Evolutionary conservation across 2,797 vertebrate genomes (phyloP), one percentile per base, ranked within the genome.

Genomic region (Coilia nasus): DNA sequence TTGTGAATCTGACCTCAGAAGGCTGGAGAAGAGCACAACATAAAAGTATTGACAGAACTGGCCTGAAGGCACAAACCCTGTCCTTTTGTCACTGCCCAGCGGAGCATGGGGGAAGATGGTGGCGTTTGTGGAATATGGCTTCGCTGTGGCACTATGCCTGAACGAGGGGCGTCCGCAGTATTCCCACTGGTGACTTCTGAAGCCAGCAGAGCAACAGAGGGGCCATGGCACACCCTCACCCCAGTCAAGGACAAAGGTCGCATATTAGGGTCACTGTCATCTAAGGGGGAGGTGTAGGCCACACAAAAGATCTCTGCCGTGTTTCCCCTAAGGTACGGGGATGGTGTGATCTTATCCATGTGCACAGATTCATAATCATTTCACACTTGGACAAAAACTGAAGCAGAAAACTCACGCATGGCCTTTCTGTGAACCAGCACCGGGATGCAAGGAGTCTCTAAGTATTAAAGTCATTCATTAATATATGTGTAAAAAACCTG

Each of bases 181-280:
- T 17, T 75, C 67, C 12, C 67, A 14, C 11, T 35, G 31, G 67
- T 6, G 15, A 28, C 15, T 35, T 41, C 67, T 75, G 67, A 75
- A 75, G 15, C 14, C 67, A 75, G 15, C 28, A 35, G 15, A 31
- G 15, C 28, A 35, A 35, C 64, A 71, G 25, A 75, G 28, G 28
- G 15, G 14, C 17, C 67, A 75, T 35, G 67, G 28, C 28, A 14
- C 67, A 41, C 67, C 67, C 4, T 12, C 31, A 75, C 35, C 67
- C 15, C 28, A 75, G 31, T 15, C 28, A 1, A 19, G 28, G 28
- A 35, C 67, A 75, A 7, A 75, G 67, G 67, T 41, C 14, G 15
- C 28, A 75, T 75, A 75, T 75, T 75, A 75, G 67, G 67, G 67
- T 75, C 67, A 75, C 28, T 35, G 31, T 35, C 14, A 15, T 35